Conservation (phyloP, 2,113 vertebrate species). For the Smithornis capensis region DNA sequence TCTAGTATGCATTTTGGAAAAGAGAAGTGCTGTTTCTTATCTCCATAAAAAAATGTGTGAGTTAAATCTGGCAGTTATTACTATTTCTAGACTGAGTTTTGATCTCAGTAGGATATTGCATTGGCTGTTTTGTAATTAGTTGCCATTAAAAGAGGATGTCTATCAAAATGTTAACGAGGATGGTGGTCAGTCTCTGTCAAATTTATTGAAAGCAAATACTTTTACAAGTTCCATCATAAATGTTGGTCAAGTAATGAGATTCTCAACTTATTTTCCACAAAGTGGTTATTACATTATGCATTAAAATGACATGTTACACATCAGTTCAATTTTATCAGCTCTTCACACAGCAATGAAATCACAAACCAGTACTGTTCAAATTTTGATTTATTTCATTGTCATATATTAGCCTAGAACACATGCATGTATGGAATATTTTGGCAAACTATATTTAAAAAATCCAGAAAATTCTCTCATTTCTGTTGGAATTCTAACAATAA, state of each 20-base stretch:
- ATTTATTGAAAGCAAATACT: constrained; percentile 58
- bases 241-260: constrained; percentile 38
- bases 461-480: neutral
- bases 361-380: neutral
- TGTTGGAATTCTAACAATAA: neutral
- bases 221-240: constrained; percentile 48
- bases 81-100: constrained; percentile 40
- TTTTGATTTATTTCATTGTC: neutral
- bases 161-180: constrained; percentile 48
- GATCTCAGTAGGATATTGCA: neutral
- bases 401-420: neutral
- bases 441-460: neutral
- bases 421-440: neutral
- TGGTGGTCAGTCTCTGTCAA: constrained; percentile 28
- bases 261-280: constrained; percentile 51
- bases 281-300: constrained; percentile 18
- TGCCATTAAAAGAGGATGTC: constrained; percentile 15
- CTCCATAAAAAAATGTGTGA: neutral
- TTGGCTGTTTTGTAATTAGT: constrained; percentile 49
- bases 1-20: neutral
- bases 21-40: constrained; percentile 26
- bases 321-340: constrained; percentile 38
- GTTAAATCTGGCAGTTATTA: constrained; percentile 35
- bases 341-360: neutral
- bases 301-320: constrained; percentile 29